Evolutionary conservation across 2,113 vertebrate species (phyloP), one percentile per base, ranked within the genome.

Genomic region (Clinocottus analis): DNA sequence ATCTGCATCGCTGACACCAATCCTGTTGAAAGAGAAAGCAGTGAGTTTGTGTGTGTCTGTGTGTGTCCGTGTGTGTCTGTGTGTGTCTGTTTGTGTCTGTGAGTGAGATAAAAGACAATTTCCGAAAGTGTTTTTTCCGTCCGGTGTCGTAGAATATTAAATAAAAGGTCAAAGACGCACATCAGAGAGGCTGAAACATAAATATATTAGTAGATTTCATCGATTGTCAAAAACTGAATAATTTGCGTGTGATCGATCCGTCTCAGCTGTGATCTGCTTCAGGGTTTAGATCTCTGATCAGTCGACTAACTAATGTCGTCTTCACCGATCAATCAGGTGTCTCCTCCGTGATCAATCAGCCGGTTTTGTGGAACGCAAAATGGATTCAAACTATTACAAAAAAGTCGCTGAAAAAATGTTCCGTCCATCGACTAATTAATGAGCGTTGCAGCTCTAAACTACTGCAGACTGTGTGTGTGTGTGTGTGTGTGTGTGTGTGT

Each of bases 1-100:
- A 53, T 93, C 92, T 82, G 89, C 77, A 80, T 93, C 49, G 60
- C 83, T 65, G 88, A 92, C 67, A 88, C 78, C 78, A 90, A 59
- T n/a, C 91, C 92, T 92, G 87, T 61, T 27, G 79, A 85, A 21
- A 68, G 51, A 77, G 60, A 68, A 47, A 27, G 68, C 21, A 5
- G 12, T 53, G 11, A 62, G 25, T 64, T 16, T 31, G n/a, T 25
- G 49, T 35, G 45, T 39, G 49, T 69, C 47, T 17, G 61, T 31
- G 64, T 49, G 17, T 31, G 41, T 19, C 33, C 14, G 33, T 60
- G 23, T 37, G 61, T 31, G 64, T 49, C 19, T 31, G 41, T 29
- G 60, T 23, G 35, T 60, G n/a, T 70, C 2, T 0, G 13, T 71
- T 33, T 64, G n/a, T 47, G n/a, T 31, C 27, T 39, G 37, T 39